Percentiles rank a stretch among this genome's conserved stretches.
Conservation (phyloP, 2,797 vertebrate genomes). For the Peromyscus eremicus region DNA sequence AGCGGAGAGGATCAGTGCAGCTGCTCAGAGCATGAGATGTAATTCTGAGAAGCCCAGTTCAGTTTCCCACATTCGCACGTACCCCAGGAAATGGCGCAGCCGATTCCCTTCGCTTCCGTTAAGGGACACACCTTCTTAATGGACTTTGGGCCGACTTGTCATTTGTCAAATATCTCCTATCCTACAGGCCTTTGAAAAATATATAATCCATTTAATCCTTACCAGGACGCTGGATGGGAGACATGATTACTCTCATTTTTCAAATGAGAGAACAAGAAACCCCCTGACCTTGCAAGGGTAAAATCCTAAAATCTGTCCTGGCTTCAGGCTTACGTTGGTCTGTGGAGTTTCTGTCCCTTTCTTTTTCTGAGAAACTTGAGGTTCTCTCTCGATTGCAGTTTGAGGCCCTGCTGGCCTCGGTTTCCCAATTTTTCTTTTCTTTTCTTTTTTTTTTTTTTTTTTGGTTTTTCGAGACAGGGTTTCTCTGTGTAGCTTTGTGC, state of each 20-base stretch:
- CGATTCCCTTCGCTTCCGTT: background rate
- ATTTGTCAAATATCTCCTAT: constrained; percentile 28
- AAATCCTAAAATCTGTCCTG: background rate
- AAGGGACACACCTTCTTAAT: background rate
- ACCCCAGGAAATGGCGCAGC: background rate
- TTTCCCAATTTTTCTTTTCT: constrained; percentile 67
- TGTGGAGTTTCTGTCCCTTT: background rate
- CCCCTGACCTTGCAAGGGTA: background rate
- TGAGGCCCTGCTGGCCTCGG: background rate
- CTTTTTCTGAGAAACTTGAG: background rate
- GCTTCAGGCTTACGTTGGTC: background rate
- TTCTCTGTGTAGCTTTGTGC: too few species aligned
- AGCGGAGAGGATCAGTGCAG: background rate
- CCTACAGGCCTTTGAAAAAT: constrained; percentile 42
- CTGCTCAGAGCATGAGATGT: background rate
- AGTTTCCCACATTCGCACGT: background rate
- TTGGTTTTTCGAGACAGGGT: too few species aligned
- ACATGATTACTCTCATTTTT: constrained; percentile 3
- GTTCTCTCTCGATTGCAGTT: background rate
- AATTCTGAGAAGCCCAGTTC: constrained; percentile 4
- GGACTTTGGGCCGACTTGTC: background rate
- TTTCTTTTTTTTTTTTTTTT: too few species aligned
- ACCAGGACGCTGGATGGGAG: background rate
- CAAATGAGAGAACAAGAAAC: background rate
- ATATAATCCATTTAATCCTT: constrained; percentile 39